phyloP scores from a whole-genome alignment of 1,140 invertebrate genomes.

The Calycopis cecrops region DNA sequence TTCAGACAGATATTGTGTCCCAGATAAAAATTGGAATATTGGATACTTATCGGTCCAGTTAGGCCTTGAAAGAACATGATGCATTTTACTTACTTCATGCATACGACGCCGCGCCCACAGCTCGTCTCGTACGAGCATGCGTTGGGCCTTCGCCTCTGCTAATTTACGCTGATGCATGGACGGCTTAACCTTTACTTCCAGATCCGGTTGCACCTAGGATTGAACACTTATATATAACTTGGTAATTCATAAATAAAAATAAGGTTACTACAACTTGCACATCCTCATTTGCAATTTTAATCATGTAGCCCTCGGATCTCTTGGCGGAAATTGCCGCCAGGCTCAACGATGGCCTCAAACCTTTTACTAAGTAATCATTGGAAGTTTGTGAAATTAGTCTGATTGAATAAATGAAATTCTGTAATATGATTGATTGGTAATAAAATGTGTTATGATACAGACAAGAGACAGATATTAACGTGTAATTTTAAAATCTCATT shows the following conservation, averaged over 20 bases:
- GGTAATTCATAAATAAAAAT: background rate
- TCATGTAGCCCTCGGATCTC: constrained; percentile 65
- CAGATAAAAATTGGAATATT: too few species aligned
- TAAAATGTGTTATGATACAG: background rate
- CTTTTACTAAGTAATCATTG: constrained; percentile 75
- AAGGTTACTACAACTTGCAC: background rate
- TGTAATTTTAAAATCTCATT: too few species aligned
- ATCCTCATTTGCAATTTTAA: constrained; percentile 56
- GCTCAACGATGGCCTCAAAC: constrained; percentile 71
- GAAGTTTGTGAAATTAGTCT: constrained; percentile 18
- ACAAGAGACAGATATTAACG: too few species aligned
- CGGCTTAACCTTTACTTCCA: constrained; percentile 97
- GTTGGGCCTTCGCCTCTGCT: constrained; percentile 89
- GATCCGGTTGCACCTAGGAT: constrained; percentile 82
- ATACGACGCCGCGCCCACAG: constrained; percentile 79
- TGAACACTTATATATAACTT: background rate
- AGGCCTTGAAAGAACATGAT: constrained; percentile 1
- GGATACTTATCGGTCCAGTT: too few species aligned
- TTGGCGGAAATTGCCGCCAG: constrained; percentile 49
- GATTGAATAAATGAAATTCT: background rate
- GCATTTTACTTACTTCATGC: constrained; percentile 70
- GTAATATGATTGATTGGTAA: too few species aligned
- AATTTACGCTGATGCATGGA: constrained; percentile 90
- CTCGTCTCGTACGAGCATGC: constrained; percentile 83
- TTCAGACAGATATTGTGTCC: too few species aligned